These are phyloP conservation scores for Tinea trinotella DNA, from an alignment of 2,888 invertebrate genomes.

Conservation along the genomic window DNA sequence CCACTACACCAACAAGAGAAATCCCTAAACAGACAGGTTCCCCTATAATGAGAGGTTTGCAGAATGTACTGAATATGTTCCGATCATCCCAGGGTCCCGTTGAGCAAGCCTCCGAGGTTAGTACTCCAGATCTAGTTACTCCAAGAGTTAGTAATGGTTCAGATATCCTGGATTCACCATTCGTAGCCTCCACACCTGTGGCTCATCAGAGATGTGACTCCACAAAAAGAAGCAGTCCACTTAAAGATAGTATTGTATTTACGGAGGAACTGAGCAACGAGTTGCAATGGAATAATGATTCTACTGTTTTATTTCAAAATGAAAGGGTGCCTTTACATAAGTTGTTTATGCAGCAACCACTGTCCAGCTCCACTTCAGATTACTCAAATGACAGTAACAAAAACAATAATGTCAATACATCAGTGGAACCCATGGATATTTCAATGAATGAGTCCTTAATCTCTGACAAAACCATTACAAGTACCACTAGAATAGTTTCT, in stretches of 20 bases:
- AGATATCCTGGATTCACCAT: not conserved
- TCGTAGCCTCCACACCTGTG: conserved; percentile 49
- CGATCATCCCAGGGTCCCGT: conserved; percentile 58
- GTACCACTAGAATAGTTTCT: conserved; percentile 20
- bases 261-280: conserved; percentile 59
- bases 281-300: conserved; percentile 58
- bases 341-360: conserved; percentile 34
- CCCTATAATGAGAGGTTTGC: conserved; percentile 58
- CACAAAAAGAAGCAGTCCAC: conserved; percentile 45
- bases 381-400: conserved; percentile 16
- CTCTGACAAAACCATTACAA: conserved; percentile 34
- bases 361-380: conserved; percentile 22
- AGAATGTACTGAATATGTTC: conserved; percentile 60
- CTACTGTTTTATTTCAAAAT: conserved; percentile 48
- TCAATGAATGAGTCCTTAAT: conserved; percentile 43
- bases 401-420: conserved; percentile 13
- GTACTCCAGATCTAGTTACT: conserved; percentile 5
- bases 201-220: conserved; percentile 35
- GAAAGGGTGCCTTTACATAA: conserved; percentile 58
- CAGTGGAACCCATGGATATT: conserved; percentile 52
- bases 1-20: conserved; percentile 56
- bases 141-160: not conserved
- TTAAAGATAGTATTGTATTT: conserved; percentile 53
- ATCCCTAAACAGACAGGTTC: conserved; percentile 44
- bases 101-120: conserved; percentile 28